Evolutionary conservation across 1,140 invertebrate species (phyloP), one percentile per base, ranked within the genome.

Genomic region (Trichonephila clavata): DNA sequence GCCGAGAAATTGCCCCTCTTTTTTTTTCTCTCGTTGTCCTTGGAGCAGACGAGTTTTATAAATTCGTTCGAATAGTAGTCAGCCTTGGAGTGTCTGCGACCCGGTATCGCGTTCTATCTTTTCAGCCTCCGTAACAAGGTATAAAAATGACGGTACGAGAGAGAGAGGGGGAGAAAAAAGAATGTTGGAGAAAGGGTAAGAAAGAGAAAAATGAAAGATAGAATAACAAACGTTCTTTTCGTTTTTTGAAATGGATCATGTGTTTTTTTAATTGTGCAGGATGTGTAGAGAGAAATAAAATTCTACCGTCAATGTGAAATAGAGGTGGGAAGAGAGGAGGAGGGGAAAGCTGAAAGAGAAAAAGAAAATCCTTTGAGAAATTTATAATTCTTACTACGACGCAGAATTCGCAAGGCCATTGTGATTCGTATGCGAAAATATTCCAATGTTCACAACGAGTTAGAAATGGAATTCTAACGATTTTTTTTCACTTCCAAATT

Each of bases 31-130:
- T 27, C n/a, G 90, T 91, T 60, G 90, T 83, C 90, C 90, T 91
- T 91, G 90, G 21, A 65, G 21, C 77, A 43, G 71, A 91, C 90
- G 59, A 91, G 90, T 91, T 83, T 81, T 91, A 50, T 91, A 63
- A 91, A 80, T 83, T n/a, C 21, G 20, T 86, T 86, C 84, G 43
- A 84, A 32, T 39, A 80, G 68, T 63, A 83, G 80, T 83, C 80
- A 91, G 27, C 90, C 90, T 91, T 91, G 90, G 80, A 63, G 71
- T 61, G 80, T 65, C 90, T 91, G 39, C 90, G 90, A 91, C 90
- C 90, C 39, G 71, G 59, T 80, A 59, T n/a, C 50, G 71, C 71
- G 32, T 39, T 90, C 68, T 77, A 43, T 83, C 80, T 83, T 60
- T 80, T 50, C 77, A 43, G 20, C 59, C 90, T 50, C 77, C 80